These are phyloP conservation scores for Cryptops parisi DNA, from an alignment of 2,888 invertebrate species.

Conservation along the genomic window DNA sequence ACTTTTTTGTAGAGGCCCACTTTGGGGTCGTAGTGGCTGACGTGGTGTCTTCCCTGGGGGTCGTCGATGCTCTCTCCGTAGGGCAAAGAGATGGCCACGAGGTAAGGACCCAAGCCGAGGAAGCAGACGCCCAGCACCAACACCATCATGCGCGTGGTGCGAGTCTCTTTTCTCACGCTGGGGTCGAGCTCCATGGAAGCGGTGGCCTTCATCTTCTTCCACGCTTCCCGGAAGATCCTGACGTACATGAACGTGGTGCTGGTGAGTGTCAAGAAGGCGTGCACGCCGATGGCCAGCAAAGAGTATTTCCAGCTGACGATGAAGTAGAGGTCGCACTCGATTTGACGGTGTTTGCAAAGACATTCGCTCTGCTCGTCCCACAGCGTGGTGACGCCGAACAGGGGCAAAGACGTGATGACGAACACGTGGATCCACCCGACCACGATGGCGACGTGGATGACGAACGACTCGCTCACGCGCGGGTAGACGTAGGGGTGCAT, in stretches of 20 bases:
- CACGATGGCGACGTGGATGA: constrained; percentile 17
- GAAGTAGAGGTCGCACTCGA: constrained; percentile 24
- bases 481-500: constrained; percentile 20
- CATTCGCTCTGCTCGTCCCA: constrained; percentile 14
- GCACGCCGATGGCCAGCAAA: constrained; percentile 19
- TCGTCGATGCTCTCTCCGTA: constrained; percentile 14
- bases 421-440: constrained; percentile 22
- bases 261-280: constrained; percentile 20
- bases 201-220: constrained; percentile 20
- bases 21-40: not conserved
- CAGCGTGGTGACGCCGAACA: constrained; percentile 16
- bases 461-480: constrained; percentile 17
- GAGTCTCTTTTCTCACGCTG: constrained; percentile 19
- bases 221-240: constrained; percentile 23
- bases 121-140: constrained; percentile 23
- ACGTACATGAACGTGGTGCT: constrained; percentile 22
- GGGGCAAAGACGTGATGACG: constrained; percentile 20
- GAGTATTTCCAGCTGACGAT: constrained; percentile 20
- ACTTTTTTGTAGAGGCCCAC: constrained; percentile 17
- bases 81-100: constrained; percentile 21
- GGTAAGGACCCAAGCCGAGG: constrained; percentile 22
- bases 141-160: constrained; percentile 22
- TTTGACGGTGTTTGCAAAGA: constrained; percentile 15
- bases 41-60: not conserved
- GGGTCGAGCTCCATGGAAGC: constrained; percentile 18